Conservation (phyloP, 2,888 invertebrate genomes). For the Himalopsyche tibetana region DNA sequence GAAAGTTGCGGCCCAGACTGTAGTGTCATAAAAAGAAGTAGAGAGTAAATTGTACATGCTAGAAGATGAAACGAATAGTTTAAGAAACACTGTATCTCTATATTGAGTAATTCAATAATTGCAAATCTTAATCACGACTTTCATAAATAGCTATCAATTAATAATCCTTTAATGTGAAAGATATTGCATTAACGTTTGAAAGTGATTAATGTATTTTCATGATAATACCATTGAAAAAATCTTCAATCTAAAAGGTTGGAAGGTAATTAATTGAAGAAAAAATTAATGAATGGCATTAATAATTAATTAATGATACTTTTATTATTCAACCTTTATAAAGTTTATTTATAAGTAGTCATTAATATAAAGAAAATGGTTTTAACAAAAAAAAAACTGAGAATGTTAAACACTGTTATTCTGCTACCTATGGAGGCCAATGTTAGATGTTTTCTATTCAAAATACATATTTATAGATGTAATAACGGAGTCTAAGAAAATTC, state of each 20-base stretch:
- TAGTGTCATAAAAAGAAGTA: too few relatives aligned
- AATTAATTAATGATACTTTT: neutral
- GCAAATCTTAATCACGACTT: conserved; percentile 3
- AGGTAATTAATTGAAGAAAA: conserved; percentile 21
- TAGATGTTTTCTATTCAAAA: too few relatives aligned
- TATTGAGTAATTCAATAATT: conserved; percentile 4
- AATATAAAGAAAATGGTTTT: too few relatives aligned
- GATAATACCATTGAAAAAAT: neutral
- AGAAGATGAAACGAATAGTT: neutral
- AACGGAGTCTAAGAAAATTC: too few relatives aligned
- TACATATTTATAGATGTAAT: too few relatives aligned
- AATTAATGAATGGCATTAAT: conserved; percentile 1
- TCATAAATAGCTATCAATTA: conserved; percentile 20
- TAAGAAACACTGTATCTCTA: neutral
- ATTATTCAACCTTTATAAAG: conserved; percentile 17
- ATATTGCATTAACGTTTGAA: conserved; percentile 20
- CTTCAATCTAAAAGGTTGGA: neutral
- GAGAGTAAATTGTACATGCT: too few relatives aligned
- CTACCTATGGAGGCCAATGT: too few relatives aligned
- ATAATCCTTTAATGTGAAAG: conserved; percentile 15
- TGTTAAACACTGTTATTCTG: neutral
- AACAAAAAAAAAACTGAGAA: too few relatives aligned
- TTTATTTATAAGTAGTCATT: neutral
- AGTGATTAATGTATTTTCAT: conserved; percentile 3
- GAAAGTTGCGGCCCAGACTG: too few relatives aligned